Percentiles rank a stretch among this genome's conserved stretches.
These are phyloP conservation scores for Auanema sp. DNA, from an alignment of 2,888 invertebrate genomes.

Conservation along the genomic window DNA sequence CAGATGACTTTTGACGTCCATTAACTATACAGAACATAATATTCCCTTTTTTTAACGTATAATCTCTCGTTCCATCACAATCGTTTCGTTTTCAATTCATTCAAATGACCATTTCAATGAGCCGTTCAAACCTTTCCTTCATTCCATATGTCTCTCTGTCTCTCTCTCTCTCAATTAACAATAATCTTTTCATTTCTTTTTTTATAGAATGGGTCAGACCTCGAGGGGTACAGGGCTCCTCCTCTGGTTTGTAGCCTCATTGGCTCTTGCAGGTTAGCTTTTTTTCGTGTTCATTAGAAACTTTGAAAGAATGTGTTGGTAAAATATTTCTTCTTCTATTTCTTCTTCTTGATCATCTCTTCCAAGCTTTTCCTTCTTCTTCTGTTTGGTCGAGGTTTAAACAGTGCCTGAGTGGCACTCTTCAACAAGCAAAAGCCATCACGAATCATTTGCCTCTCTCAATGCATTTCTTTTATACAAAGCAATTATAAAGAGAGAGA, in stretches of 20 bases:
- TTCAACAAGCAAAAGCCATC: too few relatives aligned
- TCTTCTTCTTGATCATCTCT: too few relatives aligned
- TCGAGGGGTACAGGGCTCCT: constrained; percentile 39
- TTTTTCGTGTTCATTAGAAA: constrained; percentile 7
- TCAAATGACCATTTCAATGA: constrained; percentile 4
- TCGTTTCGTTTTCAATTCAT: constrained; percentile 11
- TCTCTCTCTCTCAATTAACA: neutral
- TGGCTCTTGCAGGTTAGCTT: constrained; percentile 16
- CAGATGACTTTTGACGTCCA: neutral
- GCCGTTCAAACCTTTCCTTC: constrained; percentile 5
- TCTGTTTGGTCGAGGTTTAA: too few relatives aligned
- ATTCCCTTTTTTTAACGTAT: constrained; percentile 8
- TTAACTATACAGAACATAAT: neutral
- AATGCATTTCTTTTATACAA: too few relatives aligned
- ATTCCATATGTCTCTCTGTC: neutral
- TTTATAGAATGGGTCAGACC: constrained; percentile 38
- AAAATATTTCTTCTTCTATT: too few relatives aligned
- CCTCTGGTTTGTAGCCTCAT: constrained; percentile 22
- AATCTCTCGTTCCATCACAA: constrained; percentile 9
- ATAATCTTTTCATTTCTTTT: constrained; percentile 3
- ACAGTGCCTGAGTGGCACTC: too few relatives aligned
- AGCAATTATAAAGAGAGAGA: too few relatives aligned
- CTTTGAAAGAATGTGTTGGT: neutral
- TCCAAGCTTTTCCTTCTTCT: too few relatives aligned
- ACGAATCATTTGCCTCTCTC: too few relatives aligned